phyloP scores from a whole-genome alignment of 2,797 vertebrate species.

The Morus bassanus region DNA sequence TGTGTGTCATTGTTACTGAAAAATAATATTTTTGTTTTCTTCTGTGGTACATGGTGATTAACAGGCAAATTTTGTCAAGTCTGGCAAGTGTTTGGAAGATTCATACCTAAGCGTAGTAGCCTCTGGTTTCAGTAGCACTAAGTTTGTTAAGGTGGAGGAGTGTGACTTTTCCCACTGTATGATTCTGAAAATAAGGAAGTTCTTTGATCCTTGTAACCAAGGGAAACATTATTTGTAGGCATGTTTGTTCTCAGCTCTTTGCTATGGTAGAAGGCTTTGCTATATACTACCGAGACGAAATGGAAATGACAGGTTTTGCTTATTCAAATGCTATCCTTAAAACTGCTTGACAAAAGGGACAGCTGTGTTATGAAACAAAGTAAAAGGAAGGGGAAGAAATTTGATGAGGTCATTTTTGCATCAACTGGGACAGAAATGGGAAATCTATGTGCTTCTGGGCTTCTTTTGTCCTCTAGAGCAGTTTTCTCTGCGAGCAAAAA shows the following conservation, averaged over 20 bases:
- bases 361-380: background rate
- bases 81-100: background rate
- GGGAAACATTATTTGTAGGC: background rate
- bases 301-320: background rate
- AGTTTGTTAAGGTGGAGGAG: background rate
- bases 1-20: background rate
- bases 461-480: background rate
- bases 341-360: background rate
- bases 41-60: background rate
- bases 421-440: background rate
- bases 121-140: background rate
- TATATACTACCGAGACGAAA: background rate
- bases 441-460: background rate
- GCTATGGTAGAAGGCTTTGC: background rate
- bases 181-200: background rate
- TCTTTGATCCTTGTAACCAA: background rate
- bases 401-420: background rate
- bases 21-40: background rate
- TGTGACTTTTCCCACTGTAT: background rate
- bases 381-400: background rate
- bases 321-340: background rate
- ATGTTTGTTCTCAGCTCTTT: background rate
- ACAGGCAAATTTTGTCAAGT: background rate
- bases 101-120: too few relatives aligned
- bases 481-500: background rate